Conservation (phyloP, 2,113 vertebrate genomes). For the Cygnus buccinator region DNA sequence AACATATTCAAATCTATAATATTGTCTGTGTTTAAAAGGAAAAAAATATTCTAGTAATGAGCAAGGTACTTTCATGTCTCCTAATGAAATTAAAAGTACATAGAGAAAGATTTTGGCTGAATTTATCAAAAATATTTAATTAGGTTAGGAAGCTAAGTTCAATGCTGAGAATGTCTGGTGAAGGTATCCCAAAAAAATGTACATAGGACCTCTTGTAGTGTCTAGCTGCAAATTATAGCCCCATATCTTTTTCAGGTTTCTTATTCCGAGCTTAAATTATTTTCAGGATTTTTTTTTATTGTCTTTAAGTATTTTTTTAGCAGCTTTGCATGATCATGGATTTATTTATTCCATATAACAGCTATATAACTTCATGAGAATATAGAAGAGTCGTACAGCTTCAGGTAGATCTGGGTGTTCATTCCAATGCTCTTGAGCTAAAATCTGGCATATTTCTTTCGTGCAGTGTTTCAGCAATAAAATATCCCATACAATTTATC, state of each 20-base stretch:
- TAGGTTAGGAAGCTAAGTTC: background rate
- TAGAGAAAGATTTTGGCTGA: background rate
- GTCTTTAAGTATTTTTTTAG: background rate
- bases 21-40: background rate
- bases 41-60: background rate
- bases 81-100: background rate
- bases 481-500: background rate
- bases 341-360: background rate
- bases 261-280: background rate
- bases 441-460: background rate
- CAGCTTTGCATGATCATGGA: background rate
- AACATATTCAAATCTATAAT: background rate
- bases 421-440: background rate
- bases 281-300: background rate
- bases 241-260: background rate
- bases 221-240: background rate
- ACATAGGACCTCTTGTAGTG: background rate
- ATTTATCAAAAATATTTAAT: background rate
- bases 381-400: background rate
- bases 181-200: background rate
- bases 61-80: background rate
- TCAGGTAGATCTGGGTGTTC: background rate
- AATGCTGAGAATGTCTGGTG: background rate
- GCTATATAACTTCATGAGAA: background rate
- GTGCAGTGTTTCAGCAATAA: background rate